Percentiles rank a stretch among this genome's conserved stretches.
These are phyloP conservation scores for Hesperophylax magnus DNA, from an alignment of 1,140 invertebrate genomes.

Conservation along the genomic window DNA sequence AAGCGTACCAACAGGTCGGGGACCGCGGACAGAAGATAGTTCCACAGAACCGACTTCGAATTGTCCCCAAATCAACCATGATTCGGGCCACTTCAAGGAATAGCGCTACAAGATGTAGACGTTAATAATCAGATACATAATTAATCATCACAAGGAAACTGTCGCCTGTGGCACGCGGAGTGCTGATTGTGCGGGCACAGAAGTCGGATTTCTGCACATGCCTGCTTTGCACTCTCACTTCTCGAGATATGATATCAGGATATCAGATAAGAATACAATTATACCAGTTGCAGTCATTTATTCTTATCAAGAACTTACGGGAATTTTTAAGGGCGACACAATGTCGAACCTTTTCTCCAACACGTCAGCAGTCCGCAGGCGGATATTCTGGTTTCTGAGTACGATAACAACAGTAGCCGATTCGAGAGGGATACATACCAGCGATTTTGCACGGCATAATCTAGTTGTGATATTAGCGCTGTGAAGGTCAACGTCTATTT, in stretches of 20 bases:
- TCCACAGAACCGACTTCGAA: background rate
- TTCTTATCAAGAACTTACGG: background rate
- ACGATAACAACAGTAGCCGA: background rate
- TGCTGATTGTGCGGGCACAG: background rate
- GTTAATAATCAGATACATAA: background rate
- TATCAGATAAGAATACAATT: background rate
- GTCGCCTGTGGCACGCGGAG: background rate
- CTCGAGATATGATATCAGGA: background rate
- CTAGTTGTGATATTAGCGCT: constrained; percentile 18
- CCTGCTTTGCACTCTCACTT: background rate
- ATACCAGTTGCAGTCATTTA: background rate
- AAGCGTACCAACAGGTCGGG: constrained; percentile 2
- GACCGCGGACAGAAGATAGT: background rate
- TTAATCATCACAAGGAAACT: too few species aligned
- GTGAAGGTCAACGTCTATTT: constrained; percentile 19
- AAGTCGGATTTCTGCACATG: background rate
- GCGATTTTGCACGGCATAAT: background rate
- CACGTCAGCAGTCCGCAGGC: background rate
- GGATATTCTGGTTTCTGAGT: background rate
- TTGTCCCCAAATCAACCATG: background rate
- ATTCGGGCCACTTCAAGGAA: background rate
- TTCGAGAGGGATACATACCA: constrained; percentile 16
- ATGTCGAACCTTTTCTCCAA: too few species aligned
- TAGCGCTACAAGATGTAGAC: background rate
- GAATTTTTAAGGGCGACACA: background rate